These are phyloP conservation scores for Hylyphantes graminicola DNA, from an alignment of 1,140 invertebrate species.

Conservation along the genomic window DNA sequence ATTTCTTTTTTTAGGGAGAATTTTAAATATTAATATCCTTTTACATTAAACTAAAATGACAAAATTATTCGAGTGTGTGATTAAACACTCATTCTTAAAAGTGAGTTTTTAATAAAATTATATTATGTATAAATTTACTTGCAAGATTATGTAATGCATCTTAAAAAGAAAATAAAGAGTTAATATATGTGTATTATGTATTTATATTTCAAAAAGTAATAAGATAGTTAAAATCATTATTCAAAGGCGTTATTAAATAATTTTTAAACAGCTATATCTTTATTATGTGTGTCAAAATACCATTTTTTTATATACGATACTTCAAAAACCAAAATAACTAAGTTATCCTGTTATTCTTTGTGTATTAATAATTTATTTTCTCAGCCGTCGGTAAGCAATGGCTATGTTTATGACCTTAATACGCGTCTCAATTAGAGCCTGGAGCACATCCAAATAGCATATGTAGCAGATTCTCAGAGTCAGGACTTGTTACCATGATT, in stretches of 20 bases:
- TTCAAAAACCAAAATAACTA: too few species aligned
- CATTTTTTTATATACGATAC: too few species aligned
- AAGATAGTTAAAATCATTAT: not conserved
- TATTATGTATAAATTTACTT: too few species aligned
- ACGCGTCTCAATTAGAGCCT: slow-evolving; percentile 1
- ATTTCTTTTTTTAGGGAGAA: too few species aligned
- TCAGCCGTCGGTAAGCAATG: too few species aligned
- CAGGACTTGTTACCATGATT: slow-evolving; percentile 9
- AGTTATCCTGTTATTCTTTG: too few species aligned
- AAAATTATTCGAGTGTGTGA: too few species aligned
- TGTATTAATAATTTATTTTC: too few species aligned
- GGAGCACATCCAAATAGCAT: slow-evolving; percentile 9
- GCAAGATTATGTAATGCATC: not conserved
- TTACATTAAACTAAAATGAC: too few species aligned
- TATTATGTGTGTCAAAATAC: not conserved
- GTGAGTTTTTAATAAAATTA: too few species aligned
- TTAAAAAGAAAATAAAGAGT: not conserved
- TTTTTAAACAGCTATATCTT: not conserved
- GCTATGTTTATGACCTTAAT: not conserved
- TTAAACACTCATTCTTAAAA: too few species aligned
- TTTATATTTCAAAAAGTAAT: not conserved
- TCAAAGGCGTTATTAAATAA: not conserved
- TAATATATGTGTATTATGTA: not conserved
- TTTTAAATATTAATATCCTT: too few species aligned
- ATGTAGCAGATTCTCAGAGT: slow-evolving; percentile 4